Evolutionary conservation across 35 echinoderm and acorn worm species (phyloP), one percentile per base, ranked within the genome.

Genomic region (Anneissia japonica): DNA sequence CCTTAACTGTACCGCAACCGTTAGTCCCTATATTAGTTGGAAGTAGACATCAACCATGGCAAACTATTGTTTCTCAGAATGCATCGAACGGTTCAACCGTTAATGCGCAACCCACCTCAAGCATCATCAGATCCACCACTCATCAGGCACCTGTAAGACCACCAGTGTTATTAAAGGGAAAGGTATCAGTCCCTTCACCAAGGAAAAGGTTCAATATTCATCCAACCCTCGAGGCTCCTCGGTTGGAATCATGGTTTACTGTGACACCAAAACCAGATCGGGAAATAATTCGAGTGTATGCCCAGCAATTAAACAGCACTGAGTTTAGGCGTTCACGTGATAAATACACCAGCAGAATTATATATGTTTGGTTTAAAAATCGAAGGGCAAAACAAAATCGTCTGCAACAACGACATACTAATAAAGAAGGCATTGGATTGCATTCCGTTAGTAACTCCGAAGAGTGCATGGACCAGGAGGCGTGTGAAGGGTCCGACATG

Each of bases 311-410:
- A 19, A 99, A 99, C 81, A 77, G 82, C 32, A 87, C 88, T 0
- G 91, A 93, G 72, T 99, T 93, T 46, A 85, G 96, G 35, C 79
- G 88, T 36, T 88, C 93, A 38, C 89, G 85, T 21, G 89, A 91
- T 76, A 94, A 99, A 82, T 99, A 93, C 36, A 92, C 90, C 26
- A 90, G 84, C n/a, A 38, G 92, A 28, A 89, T 93, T 1, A 92
- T 99, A 19, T 94, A 93, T 35, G 96, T 99, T 34, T 99, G 96
- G 96, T 99, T 99, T 73, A 99, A 99, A 76, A 99, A 99, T 77
- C 88, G 92, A 0, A 89, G 96, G 32, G 96, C 96, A 4, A 99
- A 99, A 89, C 81, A 35, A 80, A 82, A 80, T 79, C 79, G 87
- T 40, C 41, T 11, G 0, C 19, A 21, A 80, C 34, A 38, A 39